These are phyloP conservation scores for Drosophila nigromelanica DNA, from an alignment of 1,140 invertebrate species.

Conservation along the genomic window DNA sequence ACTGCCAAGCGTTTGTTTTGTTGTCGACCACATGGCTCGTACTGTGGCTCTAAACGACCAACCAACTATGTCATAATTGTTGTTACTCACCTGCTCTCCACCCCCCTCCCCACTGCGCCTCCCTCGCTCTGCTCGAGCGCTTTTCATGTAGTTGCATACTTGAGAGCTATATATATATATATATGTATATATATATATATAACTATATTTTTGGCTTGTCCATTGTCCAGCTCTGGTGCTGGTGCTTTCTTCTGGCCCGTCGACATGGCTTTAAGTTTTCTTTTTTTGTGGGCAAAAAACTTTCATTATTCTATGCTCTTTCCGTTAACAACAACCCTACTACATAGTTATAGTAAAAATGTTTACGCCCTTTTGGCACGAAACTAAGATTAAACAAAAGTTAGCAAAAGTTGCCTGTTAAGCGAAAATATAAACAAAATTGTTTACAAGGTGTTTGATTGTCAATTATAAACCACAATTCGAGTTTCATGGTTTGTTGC, in stretches of 20 bases:
- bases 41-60: conserved; percentile 24
- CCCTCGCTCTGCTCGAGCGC: conserved; percentile 22
- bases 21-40: background rate
- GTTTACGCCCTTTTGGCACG: too few relatives aligned
- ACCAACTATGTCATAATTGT: conserved; percentile 72
- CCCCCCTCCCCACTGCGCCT: background rate
- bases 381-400: too few relatives aligned
- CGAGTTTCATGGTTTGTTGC: too few relatives aligned
- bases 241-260: conserved; percentile 51
- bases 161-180: background rate
- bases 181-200: background rate
- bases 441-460: too few relatives aligned
- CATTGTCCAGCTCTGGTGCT: conserved; percentile 18
- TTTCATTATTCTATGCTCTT: conserved; percentile 61
- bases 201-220: background rate
- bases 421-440: too few relatives aligned
- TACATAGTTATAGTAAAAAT: too few relatives aligned
- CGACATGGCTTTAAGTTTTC: conserved; percentile 46
- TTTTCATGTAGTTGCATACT: conserved; percentile 22
- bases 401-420: too few relatives aligned
- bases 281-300: conserved; percentile 26
- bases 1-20: conserved; percentile 11
- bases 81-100: conserved; percentile 17
- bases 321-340: background rate
- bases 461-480: too few relatives aligned